Evolutionary conservation across 1,140 invertebrate species (phyloP).

Genomic region (Uloborus diversus): DNA sequence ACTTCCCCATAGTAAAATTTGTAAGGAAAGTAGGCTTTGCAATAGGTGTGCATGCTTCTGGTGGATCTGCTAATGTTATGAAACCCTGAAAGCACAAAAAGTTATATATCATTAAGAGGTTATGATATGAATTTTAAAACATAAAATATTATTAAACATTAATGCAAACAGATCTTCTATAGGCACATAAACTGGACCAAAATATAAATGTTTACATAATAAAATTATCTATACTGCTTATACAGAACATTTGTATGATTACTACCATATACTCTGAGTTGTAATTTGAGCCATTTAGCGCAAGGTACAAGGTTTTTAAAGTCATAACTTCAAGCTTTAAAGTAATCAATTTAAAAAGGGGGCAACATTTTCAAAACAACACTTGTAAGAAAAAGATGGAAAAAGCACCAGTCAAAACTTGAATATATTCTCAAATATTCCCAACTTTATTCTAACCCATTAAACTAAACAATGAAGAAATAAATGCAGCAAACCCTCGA

Average conservation of each 20-base stretch:
- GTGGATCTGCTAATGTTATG: constrained; percentile 53
- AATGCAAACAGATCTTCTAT: not conserved
- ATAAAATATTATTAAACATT: not conserved
- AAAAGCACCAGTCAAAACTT: too few relatives aligned
- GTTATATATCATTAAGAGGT: not conserved
- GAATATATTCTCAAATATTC: too few relatives aligned
- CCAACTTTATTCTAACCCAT: too few relatives aligned
- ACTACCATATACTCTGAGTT: not conserved
- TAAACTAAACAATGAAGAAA: too few relatives aligned
- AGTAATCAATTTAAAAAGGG: too few relatives aligned
- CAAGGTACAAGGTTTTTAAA: too few relatives aligned
- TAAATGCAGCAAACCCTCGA: too few relatives aligned
- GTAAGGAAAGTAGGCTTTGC: constrained; percentile 42
- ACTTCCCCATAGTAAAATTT: constrained; percentile 54
- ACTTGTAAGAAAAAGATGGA: too few relatives aligned
- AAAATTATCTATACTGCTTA: not conserved
- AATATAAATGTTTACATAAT: not conserved
- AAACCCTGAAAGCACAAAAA: constrained; percentile 52
- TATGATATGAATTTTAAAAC: not conserved
- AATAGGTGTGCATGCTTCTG: constrained; percentile 57
- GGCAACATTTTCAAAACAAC: too few relatives aligned
- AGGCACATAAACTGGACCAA: not conserved
- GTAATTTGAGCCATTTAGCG: too few relatives aligned
- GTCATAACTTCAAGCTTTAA: too few relatives aligned
- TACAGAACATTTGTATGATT: not conserved